These are phyloP conservation scores for Darevskia nairensis DNA, from an alignment of 2,797 vertebrate species.

Conservation along the genomic window DNA sequence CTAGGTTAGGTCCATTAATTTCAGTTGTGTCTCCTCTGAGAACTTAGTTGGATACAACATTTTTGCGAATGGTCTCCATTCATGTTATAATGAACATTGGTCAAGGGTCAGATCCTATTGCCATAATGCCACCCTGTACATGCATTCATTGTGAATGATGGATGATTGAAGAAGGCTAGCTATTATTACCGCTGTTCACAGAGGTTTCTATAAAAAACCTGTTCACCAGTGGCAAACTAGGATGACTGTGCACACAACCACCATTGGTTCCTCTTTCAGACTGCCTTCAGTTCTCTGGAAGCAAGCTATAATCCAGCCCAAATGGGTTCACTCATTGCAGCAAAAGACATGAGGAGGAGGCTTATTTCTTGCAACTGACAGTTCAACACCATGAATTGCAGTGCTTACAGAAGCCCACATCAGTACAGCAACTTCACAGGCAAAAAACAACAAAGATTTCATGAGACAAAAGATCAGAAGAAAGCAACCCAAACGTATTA, in stretches of 20 bases:
- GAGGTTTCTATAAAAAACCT: background rate
- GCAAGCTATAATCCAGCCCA: background rate
- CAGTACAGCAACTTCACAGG: slow-evolving; percentile 17
- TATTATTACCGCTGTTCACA: background rate
- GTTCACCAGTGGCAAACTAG: background rate
- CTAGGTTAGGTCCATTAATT: too few species aligned
- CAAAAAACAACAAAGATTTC: slow-evolving; percentile 38
- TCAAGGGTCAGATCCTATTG: background rate
- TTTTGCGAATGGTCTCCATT: background rate
- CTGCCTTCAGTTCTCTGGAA: background rate
- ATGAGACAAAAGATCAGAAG: slow-evolving; percentile 10
- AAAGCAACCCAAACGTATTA: slow-evolving; percentile 24
- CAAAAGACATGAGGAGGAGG: background rate
- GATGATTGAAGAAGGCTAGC: background rate
- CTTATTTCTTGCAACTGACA: background rate
- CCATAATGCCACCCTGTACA: background rate
- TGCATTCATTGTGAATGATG: background rate
- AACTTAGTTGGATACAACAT: too few species aligned
- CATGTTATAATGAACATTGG: background rate
- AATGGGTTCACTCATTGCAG: background rate
- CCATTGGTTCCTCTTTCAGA: background rate
- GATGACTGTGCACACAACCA: background rate
- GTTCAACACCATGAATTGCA: slow-evolving; percentile 10
- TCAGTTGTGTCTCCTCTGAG: too few species aligned
- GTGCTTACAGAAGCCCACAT: slow-evolving; percentile 1